Percentiles rank a stretch among this genome's conserved stretches.
These are phyloP conservation scores for Tuta absoluta DNA, from an alignment of 2,888 invertebrate genomes.

Conservation along the genomic window DNA sequence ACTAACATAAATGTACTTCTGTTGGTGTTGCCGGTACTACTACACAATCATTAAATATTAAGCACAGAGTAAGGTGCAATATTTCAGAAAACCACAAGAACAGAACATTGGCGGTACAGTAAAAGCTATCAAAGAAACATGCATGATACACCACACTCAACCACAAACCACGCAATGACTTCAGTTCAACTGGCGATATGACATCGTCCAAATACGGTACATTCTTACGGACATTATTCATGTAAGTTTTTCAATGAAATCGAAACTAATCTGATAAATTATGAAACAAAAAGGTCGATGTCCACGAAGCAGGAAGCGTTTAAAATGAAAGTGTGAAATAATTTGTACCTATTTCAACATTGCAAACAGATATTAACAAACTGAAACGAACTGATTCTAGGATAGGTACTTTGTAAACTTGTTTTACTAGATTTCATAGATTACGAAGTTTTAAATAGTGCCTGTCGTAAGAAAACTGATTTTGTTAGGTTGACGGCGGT, in stretches of 20 bases:
- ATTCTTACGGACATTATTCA: neutral
- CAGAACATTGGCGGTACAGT: neutral
- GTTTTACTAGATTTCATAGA: neutral
- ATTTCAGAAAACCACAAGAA: constrained; percentile 9
- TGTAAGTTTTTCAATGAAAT: neutral
- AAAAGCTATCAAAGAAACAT: neutral
- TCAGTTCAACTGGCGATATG: neutral
- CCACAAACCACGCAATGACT: constrained; percentile 6
- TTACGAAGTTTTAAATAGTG: constrained; percentile 12
- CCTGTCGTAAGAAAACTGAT: constrained; percentile 20
- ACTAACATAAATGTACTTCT: neutral
- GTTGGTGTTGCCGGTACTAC: neutral
- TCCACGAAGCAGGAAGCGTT: neutral
- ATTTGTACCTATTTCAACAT: neutral
- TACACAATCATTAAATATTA: neutral
- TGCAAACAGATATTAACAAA: neutral
- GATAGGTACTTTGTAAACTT: constrained; percentile 3
- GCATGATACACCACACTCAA: neutral
- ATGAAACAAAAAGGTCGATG: neutral
- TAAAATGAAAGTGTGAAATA: neutral
- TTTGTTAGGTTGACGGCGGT: neutral
- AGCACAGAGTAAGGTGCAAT: neutral
- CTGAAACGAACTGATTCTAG: constrained; percentile 2
- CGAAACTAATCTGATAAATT: neutral
- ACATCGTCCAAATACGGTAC: neutral